phyloP scores from a whole-genome alignment of 2,888 invertebrate species.

The Scaptomyza parva region DNA sequence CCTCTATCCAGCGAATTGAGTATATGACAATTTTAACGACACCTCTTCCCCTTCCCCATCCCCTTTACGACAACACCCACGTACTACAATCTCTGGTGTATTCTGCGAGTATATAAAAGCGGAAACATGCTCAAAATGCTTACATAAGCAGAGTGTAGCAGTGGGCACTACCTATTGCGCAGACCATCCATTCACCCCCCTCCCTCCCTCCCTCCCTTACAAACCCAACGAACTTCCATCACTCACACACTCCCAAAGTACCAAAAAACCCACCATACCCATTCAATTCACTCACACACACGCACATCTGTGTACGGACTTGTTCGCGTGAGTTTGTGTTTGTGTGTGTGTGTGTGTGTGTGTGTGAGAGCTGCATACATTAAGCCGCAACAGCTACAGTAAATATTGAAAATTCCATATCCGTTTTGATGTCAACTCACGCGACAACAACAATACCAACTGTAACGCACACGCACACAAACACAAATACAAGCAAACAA shows the following conservation, averaged over 20 bases:
- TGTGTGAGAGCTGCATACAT: constrained; percentile 62
- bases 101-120: constrained; percentile 70
- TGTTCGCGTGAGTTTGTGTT: not conserved
- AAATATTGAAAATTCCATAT: constrained; percentile 79
- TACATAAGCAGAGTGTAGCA: constrained; percentile 67
- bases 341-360: constrained; percentile 22
- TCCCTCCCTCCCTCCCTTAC: too few relatives aligned
- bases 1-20: not conserved
- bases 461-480: constrained; percentile 15
- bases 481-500: constrained; percentile 16
- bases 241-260: not conserved
- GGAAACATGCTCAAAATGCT: constrained; percentile 77
- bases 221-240: not conserved
- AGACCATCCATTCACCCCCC: constrained; percentile 25
- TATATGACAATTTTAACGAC: not conserved
- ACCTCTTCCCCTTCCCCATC: too few relatives aligned
- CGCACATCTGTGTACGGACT: not conserved
- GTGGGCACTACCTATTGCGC: constrained; percentile 50
- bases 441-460: constrained; percentile 42
- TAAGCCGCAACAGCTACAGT: constrained; percentile 65
- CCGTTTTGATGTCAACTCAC: constrained; percentile 73
- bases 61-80: too few relatives aligned
- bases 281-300: not conserved
- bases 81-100: constrained; percentile 30
- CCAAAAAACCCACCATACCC: not conserved